These are phyloP conservation scores for Cryptotis parvus DNA, from an alignment of 2,113 vertebrate genomes.

Conservation along the genomic window DNA sequence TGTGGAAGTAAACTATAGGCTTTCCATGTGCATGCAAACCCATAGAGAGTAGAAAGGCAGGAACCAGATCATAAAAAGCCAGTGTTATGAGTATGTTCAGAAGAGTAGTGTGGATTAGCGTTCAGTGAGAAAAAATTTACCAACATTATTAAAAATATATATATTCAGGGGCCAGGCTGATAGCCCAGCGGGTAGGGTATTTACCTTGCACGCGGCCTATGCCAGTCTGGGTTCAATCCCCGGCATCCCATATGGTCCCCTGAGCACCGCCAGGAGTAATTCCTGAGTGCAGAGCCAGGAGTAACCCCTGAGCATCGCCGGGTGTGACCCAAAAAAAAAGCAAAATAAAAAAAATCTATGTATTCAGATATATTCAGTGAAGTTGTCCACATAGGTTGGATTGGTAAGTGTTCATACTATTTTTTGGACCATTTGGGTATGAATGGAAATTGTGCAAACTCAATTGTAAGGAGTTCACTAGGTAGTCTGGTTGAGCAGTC, in stretches of 20 bases:
- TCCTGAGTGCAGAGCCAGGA: too few relatives aligned
- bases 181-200: too few relatives aligned
- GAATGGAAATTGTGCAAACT: background rate
- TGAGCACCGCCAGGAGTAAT: too few relatives aligned
- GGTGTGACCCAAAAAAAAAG: too few relatives aligned
- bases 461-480: background rate
- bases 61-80: background rate
- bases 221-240: too few relatives aligned
- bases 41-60: background rate
- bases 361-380: background rate
- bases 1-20: background rate
- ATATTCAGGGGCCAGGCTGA: too few relatives aligned
- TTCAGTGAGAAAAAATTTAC: background rate
- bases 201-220: too few relatives aligned
- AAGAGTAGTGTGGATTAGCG: accelerated
- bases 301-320: too few relatives aligned
- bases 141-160: background rate
- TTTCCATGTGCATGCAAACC: background rate
- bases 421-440: background rate
- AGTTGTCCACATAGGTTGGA: background rate
- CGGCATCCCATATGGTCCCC: too few relatives aligned
- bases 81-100: accelerated
- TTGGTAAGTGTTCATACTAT: background rate
- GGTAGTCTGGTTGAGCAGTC: too few relatives aligned
- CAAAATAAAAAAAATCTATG: too few relatives aligned